Conservation (phyloP, 2,888 invertebrate species). For the Epirrita christyi region DNA sequence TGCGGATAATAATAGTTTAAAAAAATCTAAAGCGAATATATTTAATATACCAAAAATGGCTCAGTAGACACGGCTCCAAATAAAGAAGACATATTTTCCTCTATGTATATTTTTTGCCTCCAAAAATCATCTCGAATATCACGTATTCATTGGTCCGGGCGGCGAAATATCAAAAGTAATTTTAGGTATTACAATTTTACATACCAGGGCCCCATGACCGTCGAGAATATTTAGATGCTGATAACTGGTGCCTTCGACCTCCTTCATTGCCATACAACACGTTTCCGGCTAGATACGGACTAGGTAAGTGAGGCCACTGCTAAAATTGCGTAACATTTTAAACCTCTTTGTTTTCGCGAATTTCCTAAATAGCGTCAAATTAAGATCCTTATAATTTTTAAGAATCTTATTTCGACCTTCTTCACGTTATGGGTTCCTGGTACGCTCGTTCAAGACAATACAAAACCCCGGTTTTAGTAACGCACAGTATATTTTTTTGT, state of each 20-base stretch:
- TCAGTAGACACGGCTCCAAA: slow-evolving; percentile 9
- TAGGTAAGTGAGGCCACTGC: slow-evolving; percentile 29
- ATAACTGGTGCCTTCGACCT: slow-evolving; percentile 70
- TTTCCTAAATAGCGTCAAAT: background rate
- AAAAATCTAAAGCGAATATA: too few relatives aligned
- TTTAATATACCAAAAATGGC: slow-evolving; percentile 2
- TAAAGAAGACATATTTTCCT: slow-evolving; percentile 22
- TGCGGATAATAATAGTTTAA: slow-evolving; percentile 3
- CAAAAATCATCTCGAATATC: slow-evolving; percentile 39
- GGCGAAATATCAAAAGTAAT: slow-evolving; percentile 71
- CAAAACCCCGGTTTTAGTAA: slow-evolving; percentile 12
- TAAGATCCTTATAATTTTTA: background rate
- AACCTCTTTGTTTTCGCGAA: slow-evolving; percentile 28
- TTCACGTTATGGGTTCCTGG: slow-evolving; percentile 18
- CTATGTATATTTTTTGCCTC: slow-evolving; percentile 24
- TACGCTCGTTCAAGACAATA: slow-evolving; percentile 20
- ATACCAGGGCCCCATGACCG: slow-evolving; percentile 67
- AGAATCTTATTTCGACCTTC: background rate
- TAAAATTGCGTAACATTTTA: slow-evolving; percentile 31
- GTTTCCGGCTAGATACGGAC: slow-evolving; percentile 69
- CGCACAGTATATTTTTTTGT: slow-evolving; percentile 9
- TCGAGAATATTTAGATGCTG: slow-evolving; percentile 66
- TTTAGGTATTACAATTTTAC: slow-evolving; percentile 64
- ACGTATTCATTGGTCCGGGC: slow-evolving; percentile 61
- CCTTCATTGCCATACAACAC: slow-evolving; percentile 69